phyloP scores from a whole-genome alignment of 1,140 invertebrate genomes.

The Mesaphorura yosii region DNA sequence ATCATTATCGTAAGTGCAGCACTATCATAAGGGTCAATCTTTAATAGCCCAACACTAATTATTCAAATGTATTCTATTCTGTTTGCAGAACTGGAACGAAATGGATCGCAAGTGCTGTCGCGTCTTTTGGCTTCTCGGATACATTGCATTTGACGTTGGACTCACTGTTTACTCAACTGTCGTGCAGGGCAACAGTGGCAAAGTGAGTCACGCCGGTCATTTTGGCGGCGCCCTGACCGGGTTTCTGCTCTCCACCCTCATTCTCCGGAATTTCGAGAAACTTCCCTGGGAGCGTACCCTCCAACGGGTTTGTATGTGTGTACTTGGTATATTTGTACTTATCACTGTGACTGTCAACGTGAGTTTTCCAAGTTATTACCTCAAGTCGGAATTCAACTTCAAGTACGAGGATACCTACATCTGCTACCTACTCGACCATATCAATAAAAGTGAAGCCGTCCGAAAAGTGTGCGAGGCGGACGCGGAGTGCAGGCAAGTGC shows the following conservation, averaged over 20 bases:
- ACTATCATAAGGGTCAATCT: not conserved
- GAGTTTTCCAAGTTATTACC: constrained; percentile 8
- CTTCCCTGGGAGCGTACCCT: constrained; percentile 9
- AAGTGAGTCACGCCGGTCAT: constrained; percentile 13
- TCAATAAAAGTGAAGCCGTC: too few species aligned
- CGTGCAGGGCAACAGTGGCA: not conserved
- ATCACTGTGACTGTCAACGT: constrained; percentile 5
- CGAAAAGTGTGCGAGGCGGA: too few species aligned
- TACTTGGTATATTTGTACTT: not conserved
- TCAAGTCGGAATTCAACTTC: not conserved
- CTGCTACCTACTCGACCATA: not conserved
- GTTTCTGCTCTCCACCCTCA: constrained; percentile 2
- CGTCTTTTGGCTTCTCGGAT: constrained; percentile 6
- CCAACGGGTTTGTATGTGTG: not conserved
- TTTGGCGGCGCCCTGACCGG: constrained; percentile 15
- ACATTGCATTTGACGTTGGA: constrained; percentile 8
- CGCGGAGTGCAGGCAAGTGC: too few species aligned
- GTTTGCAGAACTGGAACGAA: constrained; percentile 14
- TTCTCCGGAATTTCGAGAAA: constrained; percentile 14
- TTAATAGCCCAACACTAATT: too few species aligned
- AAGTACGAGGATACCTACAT: not conserved
- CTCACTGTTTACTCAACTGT: not conserved
- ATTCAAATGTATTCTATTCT: not conserved
- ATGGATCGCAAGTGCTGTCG: constrained; percentile 14
- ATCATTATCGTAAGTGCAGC: too few species aligned